Evolutionary conservation across 2,797 vertebrate species (phyloP), one percentile per base, ranked within the genome.

Genomic region (Brotula barbata): DNA sequence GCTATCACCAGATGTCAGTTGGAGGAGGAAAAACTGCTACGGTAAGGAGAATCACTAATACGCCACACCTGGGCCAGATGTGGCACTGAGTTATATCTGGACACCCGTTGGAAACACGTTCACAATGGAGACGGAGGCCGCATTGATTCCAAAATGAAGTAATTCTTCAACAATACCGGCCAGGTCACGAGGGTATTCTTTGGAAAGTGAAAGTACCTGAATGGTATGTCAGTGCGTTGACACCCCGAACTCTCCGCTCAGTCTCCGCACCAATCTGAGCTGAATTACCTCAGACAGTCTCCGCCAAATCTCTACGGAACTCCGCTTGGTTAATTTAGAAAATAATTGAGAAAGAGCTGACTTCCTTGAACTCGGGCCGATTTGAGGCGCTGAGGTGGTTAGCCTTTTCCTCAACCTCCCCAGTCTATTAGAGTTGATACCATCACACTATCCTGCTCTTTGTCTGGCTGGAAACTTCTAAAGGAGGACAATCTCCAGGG

Each of bases 391-490:
- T 23, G 81, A 86, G 80, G 83, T 81, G 84, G 87, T 89, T 89
- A 83, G 88, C 87, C 88, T 86, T 84, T 87, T 69, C 75, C 83
- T 88, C 86, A 85, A 85, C 86, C 85, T 87, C 80, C 83, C 70
- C 68, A 81, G 82, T 87, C 89, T 89, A 87, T 89, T 87, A 85
- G 76, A 81, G 68, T 66, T 78, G 88, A 91, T 90, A 88, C 71
- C 85, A 89, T 89, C 86, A 57, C 67, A 76, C 80, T 78, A 86
- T 88, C 86, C 82, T 72, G 77, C 84, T 85, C 82, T 89, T 87
- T 90, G 84, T 89, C 83, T 85, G 73, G 66, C 83, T 82, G 78
- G 67, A 84, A 82, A 89, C 87, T 89, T 92, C 84, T 87, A 86
- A 89, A 89, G 80, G 60, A 84, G 86, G 83, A 87, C 88, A 88